Percentiles rank a stretch among this genome's conserved stretches.
phyloP scores from a whole-genome alignment of 2,797 vertebrate species.

The Gymnopithys bicolor region DNA sequence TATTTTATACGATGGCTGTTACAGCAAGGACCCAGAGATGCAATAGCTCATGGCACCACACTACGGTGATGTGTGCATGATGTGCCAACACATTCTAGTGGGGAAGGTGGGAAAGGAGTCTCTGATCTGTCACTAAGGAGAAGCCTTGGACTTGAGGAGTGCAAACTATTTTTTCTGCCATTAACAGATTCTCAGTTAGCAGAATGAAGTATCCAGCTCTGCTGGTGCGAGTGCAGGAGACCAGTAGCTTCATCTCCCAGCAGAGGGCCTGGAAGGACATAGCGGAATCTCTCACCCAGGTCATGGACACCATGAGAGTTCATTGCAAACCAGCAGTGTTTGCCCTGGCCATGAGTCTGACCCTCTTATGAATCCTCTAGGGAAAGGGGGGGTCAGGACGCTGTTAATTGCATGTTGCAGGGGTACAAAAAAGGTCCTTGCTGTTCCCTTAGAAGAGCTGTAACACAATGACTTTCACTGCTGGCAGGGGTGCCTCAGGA shows the following conservation, averaged over 20 bases:
- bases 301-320: not conserved
- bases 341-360: not conserved
- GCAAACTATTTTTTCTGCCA: not conserved
- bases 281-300: not conserved
- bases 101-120: not conserved
- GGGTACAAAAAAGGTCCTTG: constrained; percentile 1
- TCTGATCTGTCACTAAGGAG: not conserved
- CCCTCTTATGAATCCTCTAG: not conserved
- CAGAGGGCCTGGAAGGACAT: not conserved
- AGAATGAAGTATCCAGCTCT: not conserved
- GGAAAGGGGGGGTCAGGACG: not conserved
- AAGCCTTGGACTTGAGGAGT: not conserved
- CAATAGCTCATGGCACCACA: fast-evolving
- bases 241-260: not conserved
- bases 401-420: constrained; percentile 9
- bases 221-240: not conserved
- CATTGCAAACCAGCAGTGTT: not conserved
- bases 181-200: not conserved
- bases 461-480: constrained; percentile 44
- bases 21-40: not conserved
- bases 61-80: fast-evolving
- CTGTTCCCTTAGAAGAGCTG: constrained; percentile 9
- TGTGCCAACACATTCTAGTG: not conserved
- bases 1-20: not conserved
- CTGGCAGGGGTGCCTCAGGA: constrained; percentile 60